These are phyloP conservation scores for Zonitis immaculata DNA, from an alignment of 2,888 invertebrate genomes.

Conservation along the genomic window DNA sequence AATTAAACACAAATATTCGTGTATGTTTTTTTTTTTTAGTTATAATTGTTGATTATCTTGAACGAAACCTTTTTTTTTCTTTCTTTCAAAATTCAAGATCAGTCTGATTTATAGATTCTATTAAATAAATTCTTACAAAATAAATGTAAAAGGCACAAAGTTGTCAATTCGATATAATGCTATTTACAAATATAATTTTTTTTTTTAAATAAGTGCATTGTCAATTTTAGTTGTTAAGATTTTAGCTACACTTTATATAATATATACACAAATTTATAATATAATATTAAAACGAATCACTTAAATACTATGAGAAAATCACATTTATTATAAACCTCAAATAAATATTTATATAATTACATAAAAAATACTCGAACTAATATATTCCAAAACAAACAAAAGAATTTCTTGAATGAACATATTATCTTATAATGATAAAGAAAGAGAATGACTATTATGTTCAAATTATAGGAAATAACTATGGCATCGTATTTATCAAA, in stretches of 20 bases:
- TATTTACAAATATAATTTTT: conserved; percentile 7
- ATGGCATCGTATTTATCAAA: conserved; percentile 20
- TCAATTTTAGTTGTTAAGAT: conserved; percentile 5
- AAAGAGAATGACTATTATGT: conserved; percentile 16
- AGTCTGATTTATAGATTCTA: conserved; percentile 13
- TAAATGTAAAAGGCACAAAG: conserved; percentile 37
- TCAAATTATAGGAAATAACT: conserved; percentile 12
- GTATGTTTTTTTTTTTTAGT: conserved; percentile 7
- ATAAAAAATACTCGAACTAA: neutral
- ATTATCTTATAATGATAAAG: conserved; percentile 3
- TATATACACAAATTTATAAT: neutral
- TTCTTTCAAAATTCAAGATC: conserved; percentile 4
- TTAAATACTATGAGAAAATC: conserved; percentile 18
- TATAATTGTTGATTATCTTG: conserved; percentile 9
- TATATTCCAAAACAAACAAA: neutral
- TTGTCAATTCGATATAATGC: conserved; percentile 27
- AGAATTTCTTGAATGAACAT: neutral
- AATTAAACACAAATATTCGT: conserved; percentile 9
- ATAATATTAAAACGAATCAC: neutral
- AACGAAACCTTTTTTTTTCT: conserved; percentile 4
- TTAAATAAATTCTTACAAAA: conserved; percentile 19
- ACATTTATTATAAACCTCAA: conserved; percentile 8
- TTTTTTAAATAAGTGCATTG: neutral
- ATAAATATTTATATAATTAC: neutral
- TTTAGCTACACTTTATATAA: conserved; percentile 7